Percentiles rank a stretch among this genome's conserved stretches.
Conservation (phyloP, 2,113 vertebrate genomes). For the Ophiodon elongatus region DNA sequence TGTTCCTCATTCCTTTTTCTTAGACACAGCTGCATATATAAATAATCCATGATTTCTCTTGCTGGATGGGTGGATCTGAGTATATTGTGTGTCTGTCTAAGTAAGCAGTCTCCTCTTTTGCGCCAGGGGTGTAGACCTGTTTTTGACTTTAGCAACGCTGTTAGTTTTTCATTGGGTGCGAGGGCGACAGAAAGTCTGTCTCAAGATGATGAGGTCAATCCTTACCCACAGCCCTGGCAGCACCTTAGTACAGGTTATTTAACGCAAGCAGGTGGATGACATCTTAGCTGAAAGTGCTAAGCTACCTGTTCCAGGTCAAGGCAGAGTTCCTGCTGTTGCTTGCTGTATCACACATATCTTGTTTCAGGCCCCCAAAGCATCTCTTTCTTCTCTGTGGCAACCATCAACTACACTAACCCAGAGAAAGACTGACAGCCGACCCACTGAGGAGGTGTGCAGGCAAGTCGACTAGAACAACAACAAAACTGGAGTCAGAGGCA, state of each 20-base stretch:
- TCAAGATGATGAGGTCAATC: conserved; percentile 67
- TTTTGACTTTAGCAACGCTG: conserved; percentile 53
- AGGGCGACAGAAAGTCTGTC: conserved; percentile 58
- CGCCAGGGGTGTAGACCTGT: conserved; percentile 45
- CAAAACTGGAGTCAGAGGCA: conserved; percentile 79
- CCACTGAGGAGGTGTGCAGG: conserved; percentile 74
- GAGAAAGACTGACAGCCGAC: conserved; percentile 77
- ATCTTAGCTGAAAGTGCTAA: conserved; percentile 58
- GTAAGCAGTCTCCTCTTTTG: conserved; percentile 56
- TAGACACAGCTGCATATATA: conserved; percentile 81
- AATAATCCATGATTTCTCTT: conserved; percentile 84
- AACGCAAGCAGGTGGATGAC: conserved; percentile 43
- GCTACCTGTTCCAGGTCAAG: conserved; percentile 59
- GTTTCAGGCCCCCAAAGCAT: conserved; percentile 55
- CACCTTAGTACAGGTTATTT: conserved; percentile 39
- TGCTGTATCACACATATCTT: conserved; percentile 47
- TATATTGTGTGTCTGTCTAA: conserved; percentile 70
- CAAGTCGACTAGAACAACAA: conserved; percentile 81
- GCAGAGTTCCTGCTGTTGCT: conserved; percentile 43
- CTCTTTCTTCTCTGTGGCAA: conserved; percentile 70
- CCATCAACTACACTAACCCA: conserved; percentile 59
- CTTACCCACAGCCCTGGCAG: conserved; percentile 41
- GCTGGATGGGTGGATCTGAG: conserved; percentile 68
- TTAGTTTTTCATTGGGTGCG: conserved; percentile 48
- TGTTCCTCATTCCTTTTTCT: conserved; percentile 86